Conservation (phyloP, 2,888 invertebrate genomes). For the Polylopha cassiicola region DNA sequence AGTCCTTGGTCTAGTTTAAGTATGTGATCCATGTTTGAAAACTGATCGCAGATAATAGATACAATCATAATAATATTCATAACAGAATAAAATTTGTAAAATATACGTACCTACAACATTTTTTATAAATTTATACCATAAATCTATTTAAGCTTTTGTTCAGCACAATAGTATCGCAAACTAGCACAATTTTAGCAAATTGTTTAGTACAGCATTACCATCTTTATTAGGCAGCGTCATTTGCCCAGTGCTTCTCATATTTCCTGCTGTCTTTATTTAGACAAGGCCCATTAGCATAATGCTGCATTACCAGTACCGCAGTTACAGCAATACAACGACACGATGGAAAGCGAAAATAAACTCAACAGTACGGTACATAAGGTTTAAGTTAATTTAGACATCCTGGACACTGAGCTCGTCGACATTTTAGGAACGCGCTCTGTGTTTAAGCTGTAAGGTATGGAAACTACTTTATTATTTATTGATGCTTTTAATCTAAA, state of each 20-base stretch:
- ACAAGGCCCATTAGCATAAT: conserved; percentile 57
- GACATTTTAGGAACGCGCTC: conserved; percentile 16
- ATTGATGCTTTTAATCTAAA: conserved; percentile 7
- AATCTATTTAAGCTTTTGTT: too few species aligned
- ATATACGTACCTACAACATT: too few species aligned
- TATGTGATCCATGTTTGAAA: too few species aligned
- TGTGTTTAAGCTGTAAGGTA: conserved; percentile 11
- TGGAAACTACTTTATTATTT: conserved; percentile 12
- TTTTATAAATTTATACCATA: too few species aligned
- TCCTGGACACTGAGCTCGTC: conserved; percentile 5
- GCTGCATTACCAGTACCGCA: conserved; percentile 48
- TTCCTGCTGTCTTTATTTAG: conserved; percentile 61
- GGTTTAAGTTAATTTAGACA: conserved; percentile 6
- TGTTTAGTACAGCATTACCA: conserved; percentile 55
- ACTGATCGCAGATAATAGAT: too few species aligned
- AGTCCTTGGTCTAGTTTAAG: too few species aligned
- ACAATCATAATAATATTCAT: too few species aligned
- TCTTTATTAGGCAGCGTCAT: conserved; percentile 62
- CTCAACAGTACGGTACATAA: neutral
- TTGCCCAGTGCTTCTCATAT: conserved; percentile 60
- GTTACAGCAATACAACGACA: conserved; percentile 28
- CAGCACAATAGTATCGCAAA: conserved; percentile 20
- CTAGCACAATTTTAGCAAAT: conserved; percentile 36
- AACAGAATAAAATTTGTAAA: too few species aligned
- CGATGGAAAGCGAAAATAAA: conserved; percentile 21